Evolutionary conservation across 1,140 invertebrate genomes (phyloP), one percentile per base, ranked within the genome.

Genomic region (Zophobas morio): DNA sequence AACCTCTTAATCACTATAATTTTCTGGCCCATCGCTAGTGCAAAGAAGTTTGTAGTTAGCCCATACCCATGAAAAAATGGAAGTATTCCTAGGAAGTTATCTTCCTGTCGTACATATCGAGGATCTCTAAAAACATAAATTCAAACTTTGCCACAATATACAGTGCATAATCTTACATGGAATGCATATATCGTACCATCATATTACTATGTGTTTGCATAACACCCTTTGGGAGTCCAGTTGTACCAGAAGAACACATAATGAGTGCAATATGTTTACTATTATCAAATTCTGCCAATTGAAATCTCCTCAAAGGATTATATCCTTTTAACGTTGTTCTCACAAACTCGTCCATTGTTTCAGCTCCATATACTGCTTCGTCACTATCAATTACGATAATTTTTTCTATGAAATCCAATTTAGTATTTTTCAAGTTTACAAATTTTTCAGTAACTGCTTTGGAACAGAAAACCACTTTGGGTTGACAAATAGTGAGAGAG

Each of bases 141-240:
- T 77, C n/a, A 6, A 46, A 3, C 75, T 34, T 8, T 46, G 36
- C 54, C 5, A 39, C 33, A 32, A n/a, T 32, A 53, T 57, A 66
- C 1, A 6, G 5, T 70, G 1, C 8, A n/a, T 51, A 20, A 51
- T 42, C 60, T 34, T 72, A 81, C 79, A 73, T 79, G 33, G 53
- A 35, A 32, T 81, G 77, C 6, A 73, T 63, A 33, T 78, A 53
- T 32, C 74, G 5, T 1, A 63, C 51, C 36, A 75, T 75, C 83
- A 35, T 89, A 83, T 90, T 91, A 34, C 79, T 83, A 82, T 94
- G 92, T 0, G 93, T 93, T 49, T 94, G 83, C 88, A 93, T 91
- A 0, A 94, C 94, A 33, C 93, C 94, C 86, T 96, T 96, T 0
- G 94, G 94, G 40, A 91, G 83, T 74, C 94, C 93, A 39, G 93